Conservation (phyloP, 2,888 invertebrate genomes). For the Acrobasis repandana region DNA sequence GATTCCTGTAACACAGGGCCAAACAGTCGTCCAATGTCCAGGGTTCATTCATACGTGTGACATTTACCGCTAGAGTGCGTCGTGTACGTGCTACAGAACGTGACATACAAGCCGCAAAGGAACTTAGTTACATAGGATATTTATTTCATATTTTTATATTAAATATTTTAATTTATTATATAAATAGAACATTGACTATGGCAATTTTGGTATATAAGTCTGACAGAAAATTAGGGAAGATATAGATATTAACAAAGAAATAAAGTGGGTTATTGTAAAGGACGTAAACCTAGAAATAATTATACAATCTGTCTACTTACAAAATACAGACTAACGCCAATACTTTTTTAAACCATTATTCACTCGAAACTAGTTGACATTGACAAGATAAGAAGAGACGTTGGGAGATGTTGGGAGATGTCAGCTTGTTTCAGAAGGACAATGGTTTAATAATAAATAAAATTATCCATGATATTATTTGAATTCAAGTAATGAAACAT, state of each 20-base stretch:
- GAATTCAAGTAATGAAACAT: no score
- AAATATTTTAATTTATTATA: background rate
- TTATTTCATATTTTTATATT: conserved; percentile 4
- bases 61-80: conserved; percentile 10
- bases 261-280: background rate
- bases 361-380: no score
- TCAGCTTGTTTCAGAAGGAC: no score
- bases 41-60: conserved; percentile 11
- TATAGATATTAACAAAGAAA: conserved; percentile 6
- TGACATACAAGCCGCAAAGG: conserved; percentile 10
- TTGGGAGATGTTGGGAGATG: no score
- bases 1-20: conserved; percentile 92
- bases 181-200: conserved; percentile 3
- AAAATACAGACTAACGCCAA: no score
- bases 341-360: no score
- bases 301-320: background rate
- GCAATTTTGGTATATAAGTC: background rate
- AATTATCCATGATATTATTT: no score
- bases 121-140: conserved; percentile 11
- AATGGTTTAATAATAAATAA: no score
- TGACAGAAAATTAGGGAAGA: background rate
- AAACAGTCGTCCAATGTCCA: conserved; percentile 74
- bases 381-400: no score
- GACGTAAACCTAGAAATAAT: conserved; percentile 7
- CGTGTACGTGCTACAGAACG: conserved; percentile 14